Evolutionary conservation across 2,888 invertebrate genomes (phyloP), one percentile per base, ranked within the genome.

Genomic region (Andrena hattorfiana): DNA sequence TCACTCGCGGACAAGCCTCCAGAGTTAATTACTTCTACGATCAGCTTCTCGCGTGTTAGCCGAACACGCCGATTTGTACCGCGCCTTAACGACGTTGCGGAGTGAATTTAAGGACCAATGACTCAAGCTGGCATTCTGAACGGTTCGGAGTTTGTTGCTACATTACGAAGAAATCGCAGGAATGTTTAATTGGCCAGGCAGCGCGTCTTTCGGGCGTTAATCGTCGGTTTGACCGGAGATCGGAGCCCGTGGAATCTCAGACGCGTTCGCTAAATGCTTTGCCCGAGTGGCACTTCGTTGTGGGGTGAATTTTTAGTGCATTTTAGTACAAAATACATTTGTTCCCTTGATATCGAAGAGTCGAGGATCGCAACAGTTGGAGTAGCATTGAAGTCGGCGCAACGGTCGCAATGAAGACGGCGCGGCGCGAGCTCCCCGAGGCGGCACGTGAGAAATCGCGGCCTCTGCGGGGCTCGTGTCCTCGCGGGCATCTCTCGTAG

Each of bases 371-470:
- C 42, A 16, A 16, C 42, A 16, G 42, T 42, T 42, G 42, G 42
- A 16, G 42, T 3, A 42, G n/a, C 54, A 10, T 20, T 10, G 51
- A 32, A 51, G 49, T 67, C 63, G 62, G n/a, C 35, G 51, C 49
- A 81, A 80, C 35, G 67, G 49, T 63, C 35, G 23, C 32, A 62
- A 73, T 66, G 79, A 81, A 79, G 79, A 81, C 79, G 63, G 64
- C 51, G 42, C 59, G 42, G n/a, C 28, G 60, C 75, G 75, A 66
- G 62, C 23, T 66, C 42, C 35, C n/a, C 64, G 63, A 35, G 42
- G 30, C 63, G 64, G 48, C 64, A 81, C 82, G 83, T 83, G 83
- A 83, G 83, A 83, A 83, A 83, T 83, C 77, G 83, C 72, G 73
- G 56, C 26, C 60, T 66, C 73, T 70, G 68, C 56, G 66, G 66